Base-by-base conservation (phyloP, 2,888 invertebrate genomes). In the Drosophila peninsularis region DNA sequence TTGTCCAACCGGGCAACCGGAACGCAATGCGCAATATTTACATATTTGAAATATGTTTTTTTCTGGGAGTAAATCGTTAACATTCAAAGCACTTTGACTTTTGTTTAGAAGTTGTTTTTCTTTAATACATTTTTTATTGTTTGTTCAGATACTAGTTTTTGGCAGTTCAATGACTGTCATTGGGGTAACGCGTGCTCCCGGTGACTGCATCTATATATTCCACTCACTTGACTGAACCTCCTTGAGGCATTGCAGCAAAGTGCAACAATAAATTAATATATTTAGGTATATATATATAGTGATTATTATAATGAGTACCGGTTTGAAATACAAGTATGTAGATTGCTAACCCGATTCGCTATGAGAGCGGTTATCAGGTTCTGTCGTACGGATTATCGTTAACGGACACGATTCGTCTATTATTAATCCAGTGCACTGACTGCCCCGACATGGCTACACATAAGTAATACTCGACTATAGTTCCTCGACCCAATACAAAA, bases 1-100 rank as follows among this genome's bases (percentile, higher is more conserved):
- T 76, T 82, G 65, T 64, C 72, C 67, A 77, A 66, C 67, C 88
- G 74, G 77, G 82, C 71, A 85, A 85, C 80, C 84, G 84, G 86
- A 85, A 85, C 84, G 78, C 45, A 58, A 57, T 72, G 70, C 79
- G 82, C 76, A 84, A 24, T 68, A 73, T 81, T 84, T 72, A 75
- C 82, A 84, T 88, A 82, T 84, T 74, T 53, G 64, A 72, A 36
- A 52, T 24, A 14, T 5, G 14, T 66, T 65, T 62, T 30, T 3
- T 6, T 80, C 67, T 66, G 56, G 54, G 60, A 52, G 57, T 55
- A 73, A 50, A 78, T 71, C 58, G 30, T 77, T 57, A 53, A 68
- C 58, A 81, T 82, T 82, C 71, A 32, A 67, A 67, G 52, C 63
- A 72, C 39, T 36, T n/a, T 39, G 39, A 17, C 37, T 30, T 44